These are phyloP conservation scores for Pangasianodon hypophthalmus DNA, from an alignment of 2,113 vertebrate genomes.

Conservation along the genomic window DNA sequence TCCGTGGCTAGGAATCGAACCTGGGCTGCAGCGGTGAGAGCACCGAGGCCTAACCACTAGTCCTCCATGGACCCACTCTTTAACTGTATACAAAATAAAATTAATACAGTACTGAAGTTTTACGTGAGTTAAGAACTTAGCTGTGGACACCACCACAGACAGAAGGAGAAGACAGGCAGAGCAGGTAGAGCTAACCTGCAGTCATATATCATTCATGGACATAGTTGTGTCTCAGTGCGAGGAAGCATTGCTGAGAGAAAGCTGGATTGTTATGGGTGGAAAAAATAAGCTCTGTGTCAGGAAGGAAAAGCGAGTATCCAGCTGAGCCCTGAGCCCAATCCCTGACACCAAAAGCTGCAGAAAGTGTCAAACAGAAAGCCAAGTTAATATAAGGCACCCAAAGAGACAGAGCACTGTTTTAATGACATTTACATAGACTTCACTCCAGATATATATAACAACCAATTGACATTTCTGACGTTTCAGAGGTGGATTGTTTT, in stretches of 20 bases:
- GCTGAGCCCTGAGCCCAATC: conserved; percentile 1
- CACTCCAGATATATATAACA: neutral
- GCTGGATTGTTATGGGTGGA: neutral
- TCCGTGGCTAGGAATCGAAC: no score
- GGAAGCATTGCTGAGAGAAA: neutral
- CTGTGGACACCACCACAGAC: neutral
- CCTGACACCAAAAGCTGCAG: neutral
- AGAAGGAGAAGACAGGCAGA: neutral
- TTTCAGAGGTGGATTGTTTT: neutral
- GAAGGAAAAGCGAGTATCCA: conserved; percentile 22
- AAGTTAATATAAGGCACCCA: neutral
- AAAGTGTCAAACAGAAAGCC: conserved; percentile 12
- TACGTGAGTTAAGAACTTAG: neutral
- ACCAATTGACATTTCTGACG: neutral
- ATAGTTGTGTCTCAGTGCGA: neutral
- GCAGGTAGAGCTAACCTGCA: neutral
- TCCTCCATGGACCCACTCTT: no score
- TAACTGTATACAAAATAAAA: neutral
- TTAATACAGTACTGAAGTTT: neutral
- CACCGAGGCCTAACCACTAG: no score
- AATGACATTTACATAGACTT: neutral
- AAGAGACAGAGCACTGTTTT: neutral
- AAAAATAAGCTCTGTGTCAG: conserved; percentile 18
- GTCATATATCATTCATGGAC: neutral
- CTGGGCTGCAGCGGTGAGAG: no score